Base-by-base conservation (phyloP, 2,888 invertebrate species). In the Drosophila leonis region DNA sequence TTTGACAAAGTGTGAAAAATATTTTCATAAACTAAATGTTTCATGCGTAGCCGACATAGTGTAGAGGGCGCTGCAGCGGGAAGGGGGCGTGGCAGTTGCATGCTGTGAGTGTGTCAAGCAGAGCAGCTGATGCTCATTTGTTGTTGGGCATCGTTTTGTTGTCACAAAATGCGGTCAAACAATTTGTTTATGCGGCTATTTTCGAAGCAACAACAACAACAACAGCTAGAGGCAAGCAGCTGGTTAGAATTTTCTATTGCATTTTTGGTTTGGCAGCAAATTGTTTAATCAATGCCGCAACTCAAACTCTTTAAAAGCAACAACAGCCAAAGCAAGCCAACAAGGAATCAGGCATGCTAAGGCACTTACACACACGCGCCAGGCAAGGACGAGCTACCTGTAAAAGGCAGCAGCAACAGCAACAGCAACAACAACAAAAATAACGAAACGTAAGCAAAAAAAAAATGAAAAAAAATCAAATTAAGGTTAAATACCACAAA, bases 401-500 rank as follows among this genome's bases (percentile, higher is more conserved):
- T 41, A 37, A 67, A 51, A 49, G 61, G 33, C 64, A 51, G 37
- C 39, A 66, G 24, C 39, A 56, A 31, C 7, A n/a, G n/a, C n/a
- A n/a, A n/a, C n/a, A n/a, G n/a, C n/a, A n/a, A n/a, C n/a, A 24
- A 31, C 7, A 49, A 48, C 46, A n/a, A n/a, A 75, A 20, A 42
- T 18, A 65, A 42, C 42, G 41, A 65, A 66, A 68, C 66, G 72
- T 63, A 67, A 57, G 67, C 57, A 70, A 71, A 60, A 72, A 64
- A 65, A 63, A 59, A 61, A 51, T 15, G 37, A 27, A 80, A 85
- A 75, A 76, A 80, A 89, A 90, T 86, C 85, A 86, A 90, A 86
- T 88, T 86, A 86, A 86, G 86, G 86, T 86, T 86, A 86, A 86
- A 86, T 86, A 90, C 90, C 86, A 89, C 85, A 89, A 89, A 88